Base-by-base conservation (phyloP, 2,888 invertebrate species). In the Hyalella azteca region DNA sequence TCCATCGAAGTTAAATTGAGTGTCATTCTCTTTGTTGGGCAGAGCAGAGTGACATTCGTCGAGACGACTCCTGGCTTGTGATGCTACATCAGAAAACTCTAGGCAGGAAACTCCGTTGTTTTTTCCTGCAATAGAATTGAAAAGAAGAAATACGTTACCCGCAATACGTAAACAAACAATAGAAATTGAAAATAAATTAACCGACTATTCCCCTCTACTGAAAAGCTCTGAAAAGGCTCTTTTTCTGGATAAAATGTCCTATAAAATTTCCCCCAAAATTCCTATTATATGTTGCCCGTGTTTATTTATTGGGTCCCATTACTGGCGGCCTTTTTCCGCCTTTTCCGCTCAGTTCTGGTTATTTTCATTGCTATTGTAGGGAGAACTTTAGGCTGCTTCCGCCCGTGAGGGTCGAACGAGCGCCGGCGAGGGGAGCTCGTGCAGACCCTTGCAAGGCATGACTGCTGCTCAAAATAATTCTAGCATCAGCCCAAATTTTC, bases 341-440 rank as follows among this genome's bases (percentile, higher is more conserved):
- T 66, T 66, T 66, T 66, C 66, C 66, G 66, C 66, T 66, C 36
- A 66, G 66, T 36, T 66, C 66, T 66, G 66, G 66, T 66, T 66
- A 36, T 66, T 66, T 66, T 66, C 66, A 66, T 66, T 66, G 36
- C 66, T 29, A 66, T 66, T 66, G 66, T 66, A 32, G 66, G 66
- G 13, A 66, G 66, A 36, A 66, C 66, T 66, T 66, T 66, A 66
- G 66, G 19, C 36, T n/a, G 66, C 66, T 66, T 66, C 66, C 66
- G 66, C 32, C 9, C 4, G n/a, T 19, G 66, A 66, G 66, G 66
- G 39, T 39, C 19, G 36, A 3, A 13, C 1, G 54, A 26, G 26
- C 15, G 26, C 7, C 36, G 19, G 66, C 11, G 19, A 45, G 66
- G 36, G 39, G 36, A 36, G 39, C 5, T 3, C 5, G 26, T 29